Evolutionary conservation across 2,888 invertebrate species (phyloP).

Genomic region (Miltochrista miniata): DNA sequence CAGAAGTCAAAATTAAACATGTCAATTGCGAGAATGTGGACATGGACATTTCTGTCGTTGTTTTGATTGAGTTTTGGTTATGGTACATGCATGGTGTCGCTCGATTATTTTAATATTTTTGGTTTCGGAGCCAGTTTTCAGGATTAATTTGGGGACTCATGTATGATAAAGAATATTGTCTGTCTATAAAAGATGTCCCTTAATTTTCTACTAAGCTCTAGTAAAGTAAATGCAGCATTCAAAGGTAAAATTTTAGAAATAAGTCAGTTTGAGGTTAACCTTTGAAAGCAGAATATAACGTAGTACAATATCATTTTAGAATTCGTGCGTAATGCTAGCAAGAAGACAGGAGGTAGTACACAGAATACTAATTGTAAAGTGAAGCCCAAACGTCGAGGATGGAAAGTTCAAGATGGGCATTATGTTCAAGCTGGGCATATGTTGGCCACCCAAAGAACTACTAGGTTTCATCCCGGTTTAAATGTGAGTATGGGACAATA

Average conservation of each 20-base stretch:
- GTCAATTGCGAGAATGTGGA: no score
- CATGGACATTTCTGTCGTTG: no score
- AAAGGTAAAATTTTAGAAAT: constrained; percentile 38
- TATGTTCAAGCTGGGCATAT: constrained; percentile 86
- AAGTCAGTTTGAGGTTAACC: constrained; percentile 13
- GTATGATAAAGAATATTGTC: no score
- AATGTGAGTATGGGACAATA: constrained; percentile 81
- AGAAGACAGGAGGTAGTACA: constrained; percentile 89
- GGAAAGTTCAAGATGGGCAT: constrained; percentile 89
- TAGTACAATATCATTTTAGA: constrained; percentile 19
- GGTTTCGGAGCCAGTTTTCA: no score
- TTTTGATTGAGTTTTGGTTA: no score
- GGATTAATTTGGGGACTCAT: no score
- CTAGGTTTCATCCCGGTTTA: constrained; percentile 91
- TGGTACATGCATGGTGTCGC: no score
- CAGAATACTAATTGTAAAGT: constrained; percentile 86
- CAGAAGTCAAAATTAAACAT: no score
- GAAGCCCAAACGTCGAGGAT: constrained; percentile 90
- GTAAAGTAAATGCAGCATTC: constrained; percentile 35
- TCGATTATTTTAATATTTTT: no score
- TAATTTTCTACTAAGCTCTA: constrained; percentile 30
- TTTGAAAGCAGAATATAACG: neutral
- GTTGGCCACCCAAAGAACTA: constrained; percentile 86
- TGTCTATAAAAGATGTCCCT: constrained; percentile 38
- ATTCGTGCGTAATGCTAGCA: constrained; percentile 81